Evolutionary conservation across 2,797 vertebrate genomes (phyloP).

Genomic region (Miichthys miiuy): DNA sequence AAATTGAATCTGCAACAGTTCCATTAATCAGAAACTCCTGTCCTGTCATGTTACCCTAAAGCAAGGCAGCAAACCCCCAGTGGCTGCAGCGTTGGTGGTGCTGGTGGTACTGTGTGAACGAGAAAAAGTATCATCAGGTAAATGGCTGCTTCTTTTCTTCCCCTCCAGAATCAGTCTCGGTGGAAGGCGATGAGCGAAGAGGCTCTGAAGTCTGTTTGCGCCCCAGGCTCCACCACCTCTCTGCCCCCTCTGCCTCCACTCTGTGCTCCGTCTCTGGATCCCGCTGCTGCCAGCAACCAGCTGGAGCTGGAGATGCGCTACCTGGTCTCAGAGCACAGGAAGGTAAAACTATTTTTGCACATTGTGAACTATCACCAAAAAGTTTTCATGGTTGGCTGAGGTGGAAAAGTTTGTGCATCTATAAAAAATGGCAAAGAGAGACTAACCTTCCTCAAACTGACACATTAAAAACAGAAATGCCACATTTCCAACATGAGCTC

Average conservation of each 20-base stretch:
- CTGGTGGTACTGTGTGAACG: constrained; percentile 5
- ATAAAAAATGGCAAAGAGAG: too few relatives aligned
- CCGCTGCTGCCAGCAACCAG: constrained; percentile 90
- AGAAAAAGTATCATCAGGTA: background rate
- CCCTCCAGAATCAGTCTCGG: constrained; percentile 88
- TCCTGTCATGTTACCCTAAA: constrained; percentile 24
- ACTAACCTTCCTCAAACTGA: too few relatives aligned
- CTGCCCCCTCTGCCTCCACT: constrained; percentile 91
- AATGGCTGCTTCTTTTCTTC: constrained; percentile 61
- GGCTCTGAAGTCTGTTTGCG: constrained; percentile 93
- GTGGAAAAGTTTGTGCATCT: too few relatives aligned
- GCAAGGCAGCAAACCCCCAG: constrained; percentile 6
- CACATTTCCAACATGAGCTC: too few relatives aligned
- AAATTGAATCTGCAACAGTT: constrained; percentile 35
- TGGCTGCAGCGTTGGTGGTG: background rate
- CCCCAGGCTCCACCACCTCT: constrained; percentile 87
- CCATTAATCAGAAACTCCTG: constrained; percentile 24
- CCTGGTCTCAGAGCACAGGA: constrained; percentile 93
- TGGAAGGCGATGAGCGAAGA: constrained; percentile 99
- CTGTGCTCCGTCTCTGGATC: constrained; percentile 87
- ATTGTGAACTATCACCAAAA: too few relatives aligned
- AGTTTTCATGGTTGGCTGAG: too few relatives aligned
- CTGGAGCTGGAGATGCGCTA: constrained; percentile 93
- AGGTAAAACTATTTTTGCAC: constrained; percentile 84
- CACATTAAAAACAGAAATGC: too few relatives aligned